A percentile compares a stretch with the other conserved stretches of the same genome.
phyloP scores from a whole-genome alignment of 1,140 invertebrate species.

The Temnothorax longispinosus region DNA sequence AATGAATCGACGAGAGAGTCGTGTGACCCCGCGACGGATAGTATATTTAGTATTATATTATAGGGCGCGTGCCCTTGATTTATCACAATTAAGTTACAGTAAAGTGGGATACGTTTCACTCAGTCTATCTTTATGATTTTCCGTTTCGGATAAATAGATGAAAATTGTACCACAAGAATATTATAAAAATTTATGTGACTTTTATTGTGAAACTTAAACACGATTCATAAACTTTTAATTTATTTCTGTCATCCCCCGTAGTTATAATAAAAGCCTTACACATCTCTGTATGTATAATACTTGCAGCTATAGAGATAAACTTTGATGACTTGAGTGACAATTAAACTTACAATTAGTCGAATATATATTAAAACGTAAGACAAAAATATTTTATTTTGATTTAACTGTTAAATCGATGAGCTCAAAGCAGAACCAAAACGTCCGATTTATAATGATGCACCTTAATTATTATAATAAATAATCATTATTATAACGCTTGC shows the following conservation, averaged over 20 bases:
- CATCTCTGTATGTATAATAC: too few species aligned
- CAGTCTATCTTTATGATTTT: neutral
- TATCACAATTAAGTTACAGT: slow-evolving; percentile 33
- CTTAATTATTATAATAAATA: too few species aligned
- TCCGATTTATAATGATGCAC: too few species aligned
- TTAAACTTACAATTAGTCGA: neutral
- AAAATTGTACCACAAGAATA: neutral
- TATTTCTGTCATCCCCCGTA: neutral
- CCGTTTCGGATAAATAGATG: neutral
- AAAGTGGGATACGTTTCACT: neutral
- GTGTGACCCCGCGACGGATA: neutral
- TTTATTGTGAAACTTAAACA: neutral
- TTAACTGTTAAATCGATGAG: too few species aligned
- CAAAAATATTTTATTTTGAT: too few species aligned
- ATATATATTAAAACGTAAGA: neutral
- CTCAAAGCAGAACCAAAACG: too few species aligned
- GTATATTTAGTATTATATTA: neutral
- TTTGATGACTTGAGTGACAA: neutral
- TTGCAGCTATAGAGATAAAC: neutral
- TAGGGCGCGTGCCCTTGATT: neutral
- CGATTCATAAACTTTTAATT: neutral
- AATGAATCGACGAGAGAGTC: slow-evolving; percentile 4
- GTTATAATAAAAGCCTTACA: neutral
- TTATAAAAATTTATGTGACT: neutral
- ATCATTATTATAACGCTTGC: too few species aligned